Conservation (phyloP, 2,888 invertebrate genomes). For the Neoitamus cyanurus region DNA sequence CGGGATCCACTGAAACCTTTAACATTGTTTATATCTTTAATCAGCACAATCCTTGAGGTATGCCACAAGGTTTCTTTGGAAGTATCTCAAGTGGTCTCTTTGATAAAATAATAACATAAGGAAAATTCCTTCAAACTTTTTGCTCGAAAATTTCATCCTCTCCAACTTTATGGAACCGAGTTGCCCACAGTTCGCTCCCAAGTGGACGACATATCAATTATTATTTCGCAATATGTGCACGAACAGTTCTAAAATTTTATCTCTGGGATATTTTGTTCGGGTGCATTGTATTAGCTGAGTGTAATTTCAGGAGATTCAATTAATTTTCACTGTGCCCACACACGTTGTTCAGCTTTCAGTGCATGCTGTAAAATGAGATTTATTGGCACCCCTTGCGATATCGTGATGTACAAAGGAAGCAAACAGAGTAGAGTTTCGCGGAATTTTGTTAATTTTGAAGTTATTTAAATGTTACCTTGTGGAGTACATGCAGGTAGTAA, state of each 20-base stretch:
- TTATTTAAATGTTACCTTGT: not conserved
- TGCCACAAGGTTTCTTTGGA: not conserved
- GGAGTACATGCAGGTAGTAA: too few species aligned
- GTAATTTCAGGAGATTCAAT: not conserved
- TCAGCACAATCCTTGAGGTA: not conserved
- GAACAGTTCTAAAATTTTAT: not conserved
- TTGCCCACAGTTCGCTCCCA: not conserved
- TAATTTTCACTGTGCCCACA: not conserved
- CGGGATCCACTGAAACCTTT: not conserved
- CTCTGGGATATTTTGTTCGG: not conserved
- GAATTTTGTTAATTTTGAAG: not conserved
- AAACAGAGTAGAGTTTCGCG: not conserved
- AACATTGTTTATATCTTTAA: slow-evolving; percentile 1
- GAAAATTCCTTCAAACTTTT: not conserved
- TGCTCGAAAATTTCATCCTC: not conserved
- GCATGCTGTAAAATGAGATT: not conserved
- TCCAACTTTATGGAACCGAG: not conserved
- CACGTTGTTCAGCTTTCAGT: not conserved
- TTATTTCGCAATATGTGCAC: not conserved
- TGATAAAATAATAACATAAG: not conserved
- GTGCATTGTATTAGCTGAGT: not conserved
- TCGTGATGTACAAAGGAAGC: not conserved
- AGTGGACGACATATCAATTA: not conserved
- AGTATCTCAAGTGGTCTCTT: not conserved
- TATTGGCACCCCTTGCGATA: not conserved